Evolutionary conservation across 2,888 invertebrate species (phyloP), one percentile per base, ranked within the genome.

Genomic region (Dryocosmus kuriphilus): DNA sequence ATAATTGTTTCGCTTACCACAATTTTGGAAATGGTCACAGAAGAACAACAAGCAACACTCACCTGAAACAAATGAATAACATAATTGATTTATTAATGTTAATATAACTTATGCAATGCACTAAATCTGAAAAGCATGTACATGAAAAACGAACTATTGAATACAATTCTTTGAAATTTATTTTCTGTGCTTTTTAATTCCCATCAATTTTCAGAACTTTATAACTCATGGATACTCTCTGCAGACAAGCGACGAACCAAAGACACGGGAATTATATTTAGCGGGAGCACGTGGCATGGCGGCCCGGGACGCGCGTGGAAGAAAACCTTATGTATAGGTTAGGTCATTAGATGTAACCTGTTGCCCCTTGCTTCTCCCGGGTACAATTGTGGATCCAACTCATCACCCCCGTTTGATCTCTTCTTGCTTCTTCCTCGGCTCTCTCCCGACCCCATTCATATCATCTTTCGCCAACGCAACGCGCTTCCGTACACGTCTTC

Each of bases 251-350:
- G 46, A 30, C 27, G 27, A 71, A 51, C 46, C 19, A 46, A 71
- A 71, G 71, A 71, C 71, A 71, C 27, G 30, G 74, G 38, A 84
- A 85, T 87, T 90, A 90, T 90, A 90, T 90, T 90, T 90, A 90
- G 88, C 87, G 77, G 79, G 87, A 90, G 89, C 90, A 90, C 90
- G 89, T 89, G 89, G 86, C 90, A 89, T 89, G 89, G 86, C 83
- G 78, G 86, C 87, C 88, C 88, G 89, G 90, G 88, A 87, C 74
- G 81, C 79, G 80, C 82, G 78, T 80, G 80, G 77, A 76, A 80
- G 76, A 77, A 81, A 79, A 80, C 78, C 78, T 77, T 77, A 78
- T 41, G 78, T 77, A 76, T 79, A 77, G 80, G 80, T 77, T 74
- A 77, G 77, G 77, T 78, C 78, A 75, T 79, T 75, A 75, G 74